These are phyloP conservation scores for Trichechus manatus DNA, from an alignment of 2,113 vertebrate genomes.

Conservation along the genomic window DNA sequence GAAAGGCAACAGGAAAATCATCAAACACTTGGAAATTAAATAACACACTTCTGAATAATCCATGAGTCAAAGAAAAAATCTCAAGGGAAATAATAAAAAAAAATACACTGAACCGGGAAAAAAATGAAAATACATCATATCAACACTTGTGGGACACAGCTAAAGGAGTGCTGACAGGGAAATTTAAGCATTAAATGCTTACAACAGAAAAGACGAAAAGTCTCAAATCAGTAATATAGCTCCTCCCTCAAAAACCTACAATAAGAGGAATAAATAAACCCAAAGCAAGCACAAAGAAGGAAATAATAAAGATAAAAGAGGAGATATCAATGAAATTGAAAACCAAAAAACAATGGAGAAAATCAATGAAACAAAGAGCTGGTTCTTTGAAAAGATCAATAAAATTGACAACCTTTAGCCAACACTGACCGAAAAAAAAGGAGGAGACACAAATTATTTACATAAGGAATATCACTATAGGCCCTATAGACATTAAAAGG, in stretches of 20 bases:
- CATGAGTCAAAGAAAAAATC: neutral
- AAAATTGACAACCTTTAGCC: neutral
- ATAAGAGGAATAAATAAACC: neutral
- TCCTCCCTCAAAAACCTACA: neutral
- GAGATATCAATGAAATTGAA: neutral
- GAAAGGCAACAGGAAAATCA: neutral
- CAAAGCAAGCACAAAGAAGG: neutral
- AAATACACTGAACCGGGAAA: neutral
- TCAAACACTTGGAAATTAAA: neutral
- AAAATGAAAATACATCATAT: neutral
- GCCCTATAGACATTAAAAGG: neutral
- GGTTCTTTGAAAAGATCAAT: neutral
- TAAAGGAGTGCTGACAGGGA: neutral
- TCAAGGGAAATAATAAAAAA: constrained; percentile 1
- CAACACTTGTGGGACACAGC: neutral
- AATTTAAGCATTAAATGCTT: neutral
- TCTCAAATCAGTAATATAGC: neutral
- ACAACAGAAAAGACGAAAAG: neutral
- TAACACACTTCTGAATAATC: neutral
- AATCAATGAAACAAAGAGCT: neutral
- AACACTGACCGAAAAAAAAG: constrained; percentile 3
- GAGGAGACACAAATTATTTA: neutral
- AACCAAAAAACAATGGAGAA: neutral
- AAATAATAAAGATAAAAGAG: neutral
- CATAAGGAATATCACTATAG: neutral